Evolutionary conservation across 2,113 vertebrate genomes (phyloP), one percentile per base, ranked within the genome.

Genomic region (Thalassarche chlororhynchos): DNA sequence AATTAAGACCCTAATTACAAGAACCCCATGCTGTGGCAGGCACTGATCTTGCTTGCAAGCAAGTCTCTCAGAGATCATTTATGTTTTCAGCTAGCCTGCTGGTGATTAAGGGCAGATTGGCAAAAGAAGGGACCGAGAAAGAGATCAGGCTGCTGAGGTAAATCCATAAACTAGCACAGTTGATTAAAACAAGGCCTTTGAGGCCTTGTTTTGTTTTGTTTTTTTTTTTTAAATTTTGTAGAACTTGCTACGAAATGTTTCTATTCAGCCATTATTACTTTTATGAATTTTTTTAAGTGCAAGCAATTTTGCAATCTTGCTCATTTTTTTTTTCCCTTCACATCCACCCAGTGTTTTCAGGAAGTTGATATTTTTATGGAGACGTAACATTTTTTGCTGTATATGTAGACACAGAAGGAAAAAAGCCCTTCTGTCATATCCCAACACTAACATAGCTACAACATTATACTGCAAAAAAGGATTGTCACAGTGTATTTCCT

Each of bases 361-460:
- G 10, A 77, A 65, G 10, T 1, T 74, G 23, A 14, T 34, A 9
- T 58, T 83, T 95, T 83, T 61, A 75, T 44, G 11, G 20, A 32
- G 10, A 12, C 3, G 0, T 7, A 64, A 32, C 3, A 2, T 10
- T 60, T 71, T 83, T 62, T 38, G 32, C 5, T 28, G 3, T 11
- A 9, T 42, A 20, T 66, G 10, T 66, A 61, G 58, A 55, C 9
- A 44, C 1, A 51, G 40, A 89, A 77, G n/a, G 14, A 65, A 76
- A 75, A 60, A 60, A 89, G 2, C 10, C 17, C 11, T 81, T 71
- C 62, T 89, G 3, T n/a, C 40, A 11, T 42, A 76, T 14, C 23
- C 18, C 17, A 89, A 24, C 5, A 28, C 17, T 12, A 36, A 31
- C n/a, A 54, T 29, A 75, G 11, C 44, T 65, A 60, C 6, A 38